Conservation (phyloP, 2,888 invertebrate species). For the Nomada ruficornis region DNA sequence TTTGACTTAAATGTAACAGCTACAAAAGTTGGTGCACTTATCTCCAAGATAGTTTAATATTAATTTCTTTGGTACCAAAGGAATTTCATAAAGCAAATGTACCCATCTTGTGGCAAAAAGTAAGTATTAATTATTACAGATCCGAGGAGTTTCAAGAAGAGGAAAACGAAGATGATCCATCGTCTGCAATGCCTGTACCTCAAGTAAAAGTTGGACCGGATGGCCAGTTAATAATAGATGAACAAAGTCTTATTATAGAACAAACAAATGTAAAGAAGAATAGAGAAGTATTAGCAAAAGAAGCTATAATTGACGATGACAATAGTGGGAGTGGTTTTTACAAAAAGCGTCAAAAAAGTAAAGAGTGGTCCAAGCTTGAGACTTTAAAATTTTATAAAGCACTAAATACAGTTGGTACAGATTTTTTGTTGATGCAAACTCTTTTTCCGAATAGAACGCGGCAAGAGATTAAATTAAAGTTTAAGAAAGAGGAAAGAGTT, state of each 20-base stretch:
- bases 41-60: slow-evolving; percentile 24
- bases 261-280: slow-evolving; percentile 88
- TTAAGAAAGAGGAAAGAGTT: slow-evolving; percentile 94
- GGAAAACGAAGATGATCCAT: slow-evolving; percentile 80
- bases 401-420: slow-evolving; percentile 94
- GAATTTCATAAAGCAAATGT: not conserved
- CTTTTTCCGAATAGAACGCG: slow-evolving; percentile 92
- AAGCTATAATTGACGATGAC: slow-evolving; percentile 89
- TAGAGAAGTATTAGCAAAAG: slow-evolving; percentile 88
- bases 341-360: slow-evolving; percentile 88
- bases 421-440: slow-evolving; percentile 95
- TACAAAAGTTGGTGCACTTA: not conserved
- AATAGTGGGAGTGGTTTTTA: slow-evolving; percentile 87
- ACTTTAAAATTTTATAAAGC: slow-evolving; percentile 97
- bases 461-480: slow-evolving; percentile 95
- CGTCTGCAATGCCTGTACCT: slow-evolving; percentile 88
- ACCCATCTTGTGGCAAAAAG: not conserved
- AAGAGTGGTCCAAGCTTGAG: slow-evolving; percentile 91
- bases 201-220: slow-evolving; percentile 94
- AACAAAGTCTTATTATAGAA: slow-evolving; percentile 93
- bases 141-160: slow-evolving; percentile 52
- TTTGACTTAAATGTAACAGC: too few relatives aligned
- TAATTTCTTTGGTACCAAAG: not conserved
- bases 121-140: slow-evolving; percentile 36
- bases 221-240: slow-evolving; percentile 93